phyloP scores from a whole-genome alignment of 1,140 invertebrate species.

The Aporrectodea caliginosa region DNA sequence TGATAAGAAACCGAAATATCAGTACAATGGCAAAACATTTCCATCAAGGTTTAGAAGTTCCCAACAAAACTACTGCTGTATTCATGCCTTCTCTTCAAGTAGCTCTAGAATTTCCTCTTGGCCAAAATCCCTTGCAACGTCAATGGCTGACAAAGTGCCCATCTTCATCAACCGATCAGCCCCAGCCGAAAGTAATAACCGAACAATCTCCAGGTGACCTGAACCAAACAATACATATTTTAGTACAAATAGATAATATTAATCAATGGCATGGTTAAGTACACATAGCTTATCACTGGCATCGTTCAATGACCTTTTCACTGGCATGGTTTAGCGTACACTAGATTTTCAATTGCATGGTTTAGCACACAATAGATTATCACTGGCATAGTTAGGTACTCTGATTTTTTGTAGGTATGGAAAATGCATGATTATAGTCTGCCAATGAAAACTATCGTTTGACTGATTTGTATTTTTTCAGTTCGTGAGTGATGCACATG shows the following conservation, averaged over 20 bases:
- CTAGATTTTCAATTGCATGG: background rate
- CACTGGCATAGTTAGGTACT: background rate
- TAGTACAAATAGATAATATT: background rate
- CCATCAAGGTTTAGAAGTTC: too few relatives aligned
- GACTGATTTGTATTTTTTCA: too few relatives aligned
- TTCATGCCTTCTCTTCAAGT: conserved; percentile 6
- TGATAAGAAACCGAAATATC: background rate
- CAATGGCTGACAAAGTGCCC: conserved; percentile 44
- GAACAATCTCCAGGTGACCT: conserved; percentile 51
- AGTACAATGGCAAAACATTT: too few relatives aligned
- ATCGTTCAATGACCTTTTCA: background rate
- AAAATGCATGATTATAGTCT: too few relatives aligned
- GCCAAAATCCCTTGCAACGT: conserved; percentile 50
- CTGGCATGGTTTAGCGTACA: background rate
- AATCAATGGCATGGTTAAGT: background rate
- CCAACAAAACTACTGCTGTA: background rate
- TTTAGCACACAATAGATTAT: background rate
- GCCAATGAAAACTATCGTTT: too few relatives aligned
- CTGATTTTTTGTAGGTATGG: too few relatives aligned
- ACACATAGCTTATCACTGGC: background rate
- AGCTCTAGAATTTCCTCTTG: conserved; percentile 38
- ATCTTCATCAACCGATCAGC: conserved; percentile 47
- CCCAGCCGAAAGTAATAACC: conserved; percentile 46
- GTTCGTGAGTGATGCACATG: too few relatives aligned
- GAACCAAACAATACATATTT: background rate